Conservation (phyloP, 92 coral and sea anemone genomes). For the Ricordea florida region DNA sequence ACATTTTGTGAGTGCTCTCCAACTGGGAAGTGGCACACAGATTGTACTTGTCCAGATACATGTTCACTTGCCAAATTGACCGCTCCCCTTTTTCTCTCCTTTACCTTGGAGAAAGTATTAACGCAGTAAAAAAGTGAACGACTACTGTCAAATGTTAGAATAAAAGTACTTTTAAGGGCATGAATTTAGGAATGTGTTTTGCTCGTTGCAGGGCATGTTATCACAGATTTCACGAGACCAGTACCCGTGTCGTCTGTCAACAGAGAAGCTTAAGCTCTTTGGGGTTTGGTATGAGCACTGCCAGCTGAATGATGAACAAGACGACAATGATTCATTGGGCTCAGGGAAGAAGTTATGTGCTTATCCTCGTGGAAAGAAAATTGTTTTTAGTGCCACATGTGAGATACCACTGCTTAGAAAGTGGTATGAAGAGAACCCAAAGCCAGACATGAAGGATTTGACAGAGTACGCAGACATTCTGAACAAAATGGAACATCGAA, state of each 20-base stretch:
- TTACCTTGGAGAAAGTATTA: too few relatives aligned
- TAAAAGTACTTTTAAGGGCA: too few relatives aligned
- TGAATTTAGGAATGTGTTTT: background rate
- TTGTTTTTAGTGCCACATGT: conserved; percentile 80
- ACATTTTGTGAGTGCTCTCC: too few relatives aligned
- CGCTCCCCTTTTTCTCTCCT: too few relatives aligned
- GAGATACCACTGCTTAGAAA: conserved; percentile 88
- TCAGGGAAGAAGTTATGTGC: conserved; percentile 68
- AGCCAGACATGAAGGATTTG: conserved; percentile 83
- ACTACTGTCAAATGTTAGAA: too few relatives aligned
- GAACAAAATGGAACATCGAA: conserved; percentile 81
- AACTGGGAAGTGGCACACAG: too few relatives aligned
- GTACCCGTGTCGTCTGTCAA: conserved; percentile 88
- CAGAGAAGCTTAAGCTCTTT: conserved; percentile 90
- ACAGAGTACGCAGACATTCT: conserved; percentile 77
- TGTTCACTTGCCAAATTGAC: too few relatives aligned
- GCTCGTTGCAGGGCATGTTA: conserved; percentile 79
- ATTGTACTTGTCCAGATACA: too few relatives aligned
- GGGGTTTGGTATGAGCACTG: conserved; percentile 95
- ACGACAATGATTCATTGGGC: conserved; percentile 56
- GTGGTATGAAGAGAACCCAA: conserved; percentile 88
- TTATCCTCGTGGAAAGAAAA: conserved; percentile 88
- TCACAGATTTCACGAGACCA: conserved; percentile 99
- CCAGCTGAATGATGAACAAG: conserved; percentile 71
- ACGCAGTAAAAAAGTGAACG: too few relatives aligned